Base-by-base conservation (phyloP, 1,140 invertebrate species). In the Aphelenchoides besseyi region DNA sequence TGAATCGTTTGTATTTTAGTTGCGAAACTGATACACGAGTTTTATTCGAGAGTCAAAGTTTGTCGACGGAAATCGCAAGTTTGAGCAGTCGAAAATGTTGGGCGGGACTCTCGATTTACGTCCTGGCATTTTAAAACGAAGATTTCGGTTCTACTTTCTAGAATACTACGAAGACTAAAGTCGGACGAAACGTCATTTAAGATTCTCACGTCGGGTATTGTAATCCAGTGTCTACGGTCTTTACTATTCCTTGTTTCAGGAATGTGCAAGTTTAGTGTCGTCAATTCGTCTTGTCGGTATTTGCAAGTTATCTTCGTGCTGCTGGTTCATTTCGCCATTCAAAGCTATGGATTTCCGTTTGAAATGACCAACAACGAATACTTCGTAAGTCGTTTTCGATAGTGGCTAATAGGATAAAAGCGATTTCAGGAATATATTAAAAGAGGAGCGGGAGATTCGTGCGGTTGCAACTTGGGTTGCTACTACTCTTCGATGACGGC, bases 391-490 rank as follows among this genome's bases (percentile, higher is more conserved):
- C 23, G 12, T 48, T 23, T 48, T 48, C 12, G n/a, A n/a, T n/a
- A n/a, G n/a, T n/a, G n/a, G n/a, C n/a, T n/a, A n/a, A n/a, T n/a
- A n/a, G n/a, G n/a, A n/a, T n/a, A n/a, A n/a, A n/a, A n/a, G n/a
- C n/a, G n/a, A n/a, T 23, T 48, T 48, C 41, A 48, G 41, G 41
- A 48, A 23, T 48, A 48, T 23, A 48, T 48, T 12, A 48, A 48
- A 48, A 48, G 41, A 48, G 41, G 41, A 48, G 12, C 41, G 41
- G 41, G 5, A 23, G 55, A 59, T 59, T 59, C 18, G 18, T 59
- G 55, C 55, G 55, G 55, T 8, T 59, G 55, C 18, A 59, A 59
- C 23, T 8, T 59, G 26, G 55, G 55, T 16, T 59, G 55, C 18
- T 59, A 8, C 18, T 59, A 59, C 18, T 5, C 5, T 5, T 59